Conservation (phyloP, 2,888 invertebrate genomes). For the Hyalella azteca region DNA sequence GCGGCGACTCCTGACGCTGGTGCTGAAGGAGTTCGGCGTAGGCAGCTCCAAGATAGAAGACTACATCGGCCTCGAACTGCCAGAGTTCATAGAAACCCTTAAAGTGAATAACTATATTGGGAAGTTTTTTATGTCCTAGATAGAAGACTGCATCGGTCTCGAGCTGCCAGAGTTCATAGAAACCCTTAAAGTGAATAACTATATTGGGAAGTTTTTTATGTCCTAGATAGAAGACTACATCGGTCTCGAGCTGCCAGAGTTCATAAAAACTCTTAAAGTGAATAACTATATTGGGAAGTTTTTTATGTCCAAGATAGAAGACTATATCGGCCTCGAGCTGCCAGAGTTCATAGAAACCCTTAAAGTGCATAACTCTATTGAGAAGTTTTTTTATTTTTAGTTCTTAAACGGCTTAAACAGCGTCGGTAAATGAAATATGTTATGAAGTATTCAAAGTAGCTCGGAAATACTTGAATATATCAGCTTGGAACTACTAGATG, state of each 20-base stretch:
- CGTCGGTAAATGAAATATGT: too few species aligned
- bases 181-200: conserved; percentile 40
- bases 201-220: too few species aligned
- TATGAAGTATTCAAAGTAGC: too few species aligned
- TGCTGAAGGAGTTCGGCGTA: conserved; percentile 51
- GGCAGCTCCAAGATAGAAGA: conserved; percentile 47
- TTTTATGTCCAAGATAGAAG: conserved; percentile 45
- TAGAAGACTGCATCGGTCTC: conserved; percentile 46
- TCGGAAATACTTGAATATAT: too few species aligned
- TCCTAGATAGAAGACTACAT: conserved; percentile 47
- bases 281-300: too few species aligned
- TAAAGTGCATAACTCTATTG: too few species aligned
- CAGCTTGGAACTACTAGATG: too few species aligned
- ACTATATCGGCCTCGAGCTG: conserved; percentile 46
- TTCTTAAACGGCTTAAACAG: too few species aligned
- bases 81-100: conserved; percentile 44
- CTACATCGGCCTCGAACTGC: conserved; percentile 46
- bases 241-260: conserved; percentile 45
- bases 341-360: conserved; percentile 44
- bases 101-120: too few species aligned
- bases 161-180: conserved; percentile 49
- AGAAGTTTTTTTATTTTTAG: too few species aligned
- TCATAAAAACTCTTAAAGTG: conserved; percentile 43
- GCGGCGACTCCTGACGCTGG: conserved; percentile 47
- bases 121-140: too few species aligned